Base-by-base conservation (phyloP, 2,113 vertebrate genomes). In the Podilymbus podiceps region DNA sequence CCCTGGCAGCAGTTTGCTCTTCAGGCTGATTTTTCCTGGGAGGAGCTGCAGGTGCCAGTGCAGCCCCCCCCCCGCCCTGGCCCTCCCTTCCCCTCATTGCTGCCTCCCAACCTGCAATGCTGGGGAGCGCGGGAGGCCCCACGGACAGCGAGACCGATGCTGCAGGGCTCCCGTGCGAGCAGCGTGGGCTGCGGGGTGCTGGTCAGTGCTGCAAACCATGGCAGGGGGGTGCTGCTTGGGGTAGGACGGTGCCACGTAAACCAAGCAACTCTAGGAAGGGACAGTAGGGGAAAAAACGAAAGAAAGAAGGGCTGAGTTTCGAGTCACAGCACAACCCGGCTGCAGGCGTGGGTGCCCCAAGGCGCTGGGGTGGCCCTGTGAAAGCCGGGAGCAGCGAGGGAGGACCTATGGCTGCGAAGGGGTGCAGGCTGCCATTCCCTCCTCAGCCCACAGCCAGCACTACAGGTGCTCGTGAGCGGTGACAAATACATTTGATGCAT, bases 111-210 rank as follows among this genome's bases (percentile, higher is more conserved):
- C 8, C 75, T 9, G 22, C 3, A 4, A 19, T 19, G 35, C 20
- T 3, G 9, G 35, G 75, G 46, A 25, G 44, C 33, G 9, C 2
- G 2, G 56, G 33, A 18, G 24, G 56, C 25, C 56, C 44, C 10
- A 5, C 2, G 33, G 53, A 9, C 38, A 38, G 38, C 56, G 16
- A 7, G 23, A 4, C 38, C 38, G 25, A 15, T 20, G 27, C 8
- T 13, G 56, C 44, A 7, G 35, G 58, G 35, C 5, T 33, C 23
- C 35, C 15, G 10, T 12, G 35, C 8, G 5, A 33, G 56, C 33
- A 3, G 35, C 0, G 21, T 5, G 31, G 8, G 73, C 6, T 5
- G 4, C 42, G 3, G 6, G 30, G 13, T 7, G 15, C 4, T 3
- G 44, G n/a, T 9, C 24, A n/a, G 58, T 12, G 27, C 58, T 40